Percentiles rank a stretch among this genome's conserved stretches.
Evolutionary conservation across 2,113 vertebrate species (phyloP).

Genomic region (Oncorhynchus kisutch): DNA sequence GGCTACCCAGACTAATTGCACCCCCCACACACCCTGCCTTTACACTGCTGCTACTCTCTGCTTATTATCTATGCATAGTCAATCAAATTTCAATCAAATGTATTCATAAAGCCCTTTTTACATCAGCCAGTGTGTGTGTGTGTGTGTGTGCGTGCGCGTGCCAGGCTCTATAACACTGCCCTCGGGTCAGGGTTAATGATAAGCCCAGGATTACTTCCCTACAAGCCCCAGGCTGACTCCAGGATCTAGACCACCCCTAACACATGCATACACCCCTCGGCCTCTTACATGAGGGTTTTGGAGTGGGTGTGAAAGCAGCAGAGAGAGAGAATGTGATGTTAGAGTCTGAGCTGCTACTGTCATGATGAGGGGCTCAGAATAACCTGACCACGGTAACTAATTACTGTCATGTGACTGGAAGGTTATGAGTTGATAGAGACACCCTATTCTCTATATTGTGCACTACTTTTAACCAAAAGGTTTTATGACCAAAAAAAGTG

Average conservation of each 20-base stretch:
- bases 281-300: slow-evolving; percentile 37
- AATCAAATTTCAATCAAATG: too few species aligned
- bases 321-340: slow-evolving; percentile 27
- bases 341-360: slow-evolving; percentile 12
- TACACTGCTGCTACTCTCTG: too few species aligned
- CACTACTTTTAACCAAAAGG: slow-evolving; percentile 10
- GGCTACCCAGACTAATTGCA: too few species aligned
- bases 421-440: neutral
- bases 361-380: neutral
- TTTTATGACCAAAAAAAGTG: slow-evolving; percentile 6
- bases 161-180: slow-evolving; percentile 13
- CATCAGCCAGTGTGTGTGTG: too few species aligned
- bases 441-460: too few species aligned
- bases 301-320: slow-evolving; percentile 31
- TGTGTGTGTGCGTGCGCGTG: too few species aligned
- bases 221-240: slow-evolving; percentile 1
- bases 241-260: neutral
- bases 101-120: too few species aligned
- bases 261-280: neutral
- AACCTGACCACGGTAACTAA: slow-evolving; percentile 18
- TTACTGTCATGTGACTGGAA: slow-evolving; percentile 2
- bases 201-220: slow-evolving; percentile 41
- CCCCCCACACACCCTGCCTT: too few species aligned
- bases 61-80: too few species aligned
- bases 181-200: neutral